A percentile compares a stretch with the other conserved stretches of the same genome.
Conservation (phyloP, 2,888 invertebrate species). For the Chrysopilus asiliformis region DNA sequence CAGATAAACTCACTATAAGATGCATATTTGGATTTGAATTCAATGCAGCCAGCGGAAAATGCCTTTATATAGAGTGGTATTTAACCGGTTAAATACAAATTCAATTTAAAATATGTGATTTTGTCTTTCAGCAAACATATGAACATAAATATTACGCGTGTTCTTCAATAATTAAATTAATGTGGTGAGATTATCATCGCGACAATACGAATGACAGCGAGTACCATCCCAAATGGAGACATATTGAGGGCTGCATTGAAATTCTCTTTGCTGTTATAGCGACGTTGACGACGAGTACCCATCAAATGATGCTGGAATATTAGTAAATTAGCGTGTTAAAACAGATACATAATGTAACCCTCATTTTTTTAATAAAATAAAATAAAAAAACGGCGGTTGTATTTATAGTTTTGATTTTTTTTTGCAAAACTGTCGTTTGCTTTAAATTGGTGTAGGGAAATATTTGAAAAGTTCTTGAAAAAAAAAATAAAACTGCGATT, state of each 20-base stretch:
- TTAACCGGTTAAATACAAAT: not conserved
- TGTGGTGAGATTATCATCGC: slow-evolving; percentile 21
- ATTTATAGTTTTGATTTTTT: too few relatives aligned
- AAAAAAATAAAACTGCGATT: not conserved
- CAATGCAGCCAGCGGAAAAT: slow-evolving; percentile 1
- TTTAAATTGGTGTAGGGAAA: too few relatives aligned
- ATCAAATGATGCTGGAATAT: slow-evolving; percentile 56
- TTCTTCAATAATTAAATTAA: slow-evolving; percentile 18
- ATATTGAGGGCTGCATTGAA: slow-evolving; percentile 22
- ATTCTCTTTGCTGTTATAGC: slow-evolving; percentile 40
- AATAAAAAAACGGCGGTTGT: too few relatives aligned
- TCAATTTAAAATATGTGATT: not conserved
- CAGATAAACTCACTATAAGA: slow-evolving; percentile 7
- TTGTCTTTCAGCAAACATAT: not conserved
- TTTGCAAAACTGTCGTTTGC: too few relatives aligned
- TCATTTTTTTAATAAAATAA: too few relatives aligned
- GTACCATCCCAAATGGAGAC: slow-evolving; percentile 22
- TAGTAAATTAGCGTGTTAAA: slow-evolving; percentile 13
- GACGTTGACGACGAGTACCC: slow-evolving; percentile 59
- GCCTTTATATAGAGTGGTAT: not conserved
- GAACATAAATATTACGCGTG: too few relatives aligned
- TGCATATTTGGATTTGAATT: slow-evolving; percentile 3
- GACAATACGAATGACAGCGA: slow-evolving; percentile 19
- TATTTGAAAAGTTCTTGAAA: not conserved
- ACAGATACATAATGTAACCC: too few relatives aligned